A percentile compares a stretch with the other conserved stretches of the same genome.
Conservation (phyloP, 2,888 invertebrate species). For the Rhamphomyia laevipes region DNA sequence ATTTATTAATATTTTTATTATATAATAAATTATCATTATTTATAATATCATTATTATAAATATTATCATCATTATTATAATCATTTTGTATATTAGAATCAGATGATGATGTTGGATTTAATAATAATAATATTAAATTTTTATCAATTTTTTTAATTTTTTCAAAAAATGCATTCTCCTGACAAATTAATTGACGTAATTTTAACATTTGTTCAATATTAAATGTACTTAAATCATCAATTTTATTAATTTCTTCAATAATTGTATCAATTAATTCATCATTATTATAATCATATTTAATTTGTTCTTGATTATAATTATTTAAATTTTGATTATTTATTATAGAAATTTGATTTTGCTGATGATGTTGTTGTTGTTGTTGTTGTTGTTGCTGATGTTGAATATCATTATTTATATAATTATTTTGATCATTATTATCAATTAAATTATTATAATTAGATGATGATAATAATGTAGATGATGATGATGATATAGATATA, state of each 20-base stretch:
- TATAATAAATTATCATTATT: not conserved
- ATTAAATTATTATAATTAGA: conserved; percentile 10
- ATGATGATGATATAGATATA: not conserved
- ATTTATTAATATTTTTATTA: conserved; percentile 13
- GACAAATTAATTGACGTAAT: conserved; percentile 24
- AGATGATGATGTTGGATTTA: conserved; percentile 27
- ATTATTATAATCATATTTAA: not conserved
- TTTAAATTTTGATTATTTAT: not conserved
- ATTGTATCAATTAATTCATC: conserved; percentile 18
- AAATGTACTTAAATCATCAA: conserved; percentile 24
- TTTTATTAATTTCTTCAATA: conserved; percentile 31
- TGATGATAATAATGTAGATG: conserved; percentile 1
- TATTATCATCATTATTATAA: conserved; percentile 9
- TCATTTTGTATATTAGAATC: conserved; percentile 21
- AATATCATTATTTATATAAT: not conserved
- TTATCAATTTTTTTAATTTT: conserved; percentile 33
- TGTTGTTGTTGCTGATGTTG: not conserved
- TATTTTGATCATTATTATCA: not conserved
- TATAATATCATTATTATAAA: conserved; percentile 12
- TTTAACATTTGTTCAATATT: conserved; percentile 22
- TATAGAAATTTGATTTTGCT: not conserved
- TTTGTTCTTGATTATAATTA: not conserved
- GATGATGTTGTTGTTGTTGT: not conserved
- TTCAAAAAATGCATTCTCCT: conserved; percentile 29
- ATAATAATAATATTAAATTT: conserved; percentile 28